Evolutionary conservation across 2,888 invertebrate genomes (phyloP), one percentile per base, ranked within the genome.

Genomic region (Philhelius pedissequus): DNA sequence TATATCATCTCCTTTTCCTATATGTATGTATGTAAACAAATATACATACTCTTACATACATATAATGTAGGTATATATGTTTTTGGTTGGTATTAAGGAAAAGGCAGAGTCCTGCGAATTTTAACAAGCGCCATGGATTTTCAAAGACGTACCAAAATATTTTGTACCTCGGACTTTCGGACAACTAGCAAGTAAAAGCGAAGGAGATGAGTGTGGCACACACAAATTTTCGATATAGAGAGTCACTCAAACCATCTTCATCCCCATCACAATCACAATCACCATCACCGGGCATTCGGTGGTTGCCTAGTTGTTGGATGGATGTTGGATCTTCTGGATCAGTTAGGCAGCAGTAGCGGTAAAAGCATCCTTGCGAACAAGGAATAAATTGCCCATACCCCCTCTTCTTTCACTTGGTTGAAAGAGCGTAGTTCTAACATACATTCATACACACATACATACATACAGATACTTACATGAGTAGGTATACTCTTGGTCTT

Each of bases 331-430:
- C 71, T 86, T 78, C 27, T 45, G 68, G 84, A 84, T 80, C 80
- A 86, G 86, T 86, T 86, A 83, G 81, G 86, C 75, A 71, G 86
- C 75, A 71, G 75, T 58, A 68, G 86, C 70, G 75, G 80, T 80
- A 71, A 76, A 68, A 76, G 80, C 52, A 76, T 84, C 84, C 86
- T 83, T 83, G 86, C 86, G 87, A 86, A 86, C 86, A 86, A 86
- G 87, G 86, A 87, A 87, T 87, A 87, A 87, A 87, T 87, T 86
- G 86, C 86, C 83, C 87, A 87, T 83, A 79, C 86, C 86, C 45
- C 74, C 75, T 69, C 43, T 68, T 52, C 43, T 15, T 32, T 48
- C 30, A 9, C 43, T 58, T 43, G 40, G 20, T 62, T 45, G 69
- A 84, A 79, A 66, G 79, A 74, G 52, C 52, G 35, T 48, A 71